These are phyloP conservation scores for Larimichthys crocea DNA, from an alignment of 2,113 vertebrate species.

Conservation along the genomic window DNA sequence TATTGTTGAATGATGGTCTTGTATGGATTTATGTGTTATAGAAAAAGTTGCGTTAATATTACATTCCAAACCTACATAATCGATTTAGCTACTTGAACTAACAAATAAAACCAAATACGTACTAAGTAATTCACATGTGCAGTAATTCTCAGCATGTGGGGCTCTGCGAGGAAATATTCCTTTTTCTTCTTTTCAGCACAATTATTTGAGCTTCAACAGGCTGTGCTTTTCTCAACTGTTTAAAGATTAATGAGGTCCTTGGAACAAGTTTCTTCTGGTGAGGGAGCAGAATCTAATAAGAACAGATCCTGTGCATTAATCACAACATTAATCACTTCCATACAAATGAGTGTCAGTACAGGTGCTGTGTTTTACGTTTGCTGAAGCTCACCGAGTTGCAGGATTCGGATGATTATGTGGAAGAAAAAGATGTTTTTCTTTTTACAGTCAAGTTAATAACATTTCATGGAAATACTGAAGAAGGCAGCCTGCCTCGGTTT, in stretches of 20 bases:
- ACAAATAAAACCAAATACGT: background rate
- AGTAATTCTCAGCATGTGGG: background rate
- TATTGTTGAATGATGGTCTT: background rate
- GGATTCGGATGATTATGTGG: background rate
- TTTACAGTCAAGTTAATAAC: conserved; percentile 13
- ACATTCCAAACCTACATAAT: background rate
- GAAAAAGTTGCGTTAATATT: background rate
- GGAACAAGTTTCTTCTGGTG: conserved; percentile 50
- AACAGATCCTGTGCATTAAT: conserved; percentile 57
- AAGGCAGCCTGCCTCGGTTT: background rate
- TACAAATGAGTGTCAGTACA: conserved; percentile 45
- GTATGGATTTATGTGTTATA: background rate
- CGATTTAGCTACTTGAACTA: background rate
- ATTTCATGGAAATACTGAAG: background rate
- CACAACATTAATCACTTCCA: conserved; percentile 59
- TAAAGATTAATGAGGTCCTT: conserved; percentile 70
- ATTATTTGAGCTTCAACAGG: conserved; percentile 34
- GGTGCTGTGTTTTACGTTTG: conserved; percentile 18
- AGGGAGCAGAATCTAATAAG: conserved; percentile 54
- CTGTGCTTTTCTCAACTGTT: conserved; percentile 45
- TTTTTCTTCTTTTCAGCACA: conserved; percentile 26
- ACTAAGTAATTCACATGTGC: background rate
- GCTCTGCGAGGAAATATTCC: background rate
- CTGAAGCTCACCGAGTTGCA: conserved; percentile 9
- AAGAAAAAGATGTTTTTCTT: background rate